Conservation (phyloP, 2,888 invertebrate genomes). For the Bibio marci region DNA sequence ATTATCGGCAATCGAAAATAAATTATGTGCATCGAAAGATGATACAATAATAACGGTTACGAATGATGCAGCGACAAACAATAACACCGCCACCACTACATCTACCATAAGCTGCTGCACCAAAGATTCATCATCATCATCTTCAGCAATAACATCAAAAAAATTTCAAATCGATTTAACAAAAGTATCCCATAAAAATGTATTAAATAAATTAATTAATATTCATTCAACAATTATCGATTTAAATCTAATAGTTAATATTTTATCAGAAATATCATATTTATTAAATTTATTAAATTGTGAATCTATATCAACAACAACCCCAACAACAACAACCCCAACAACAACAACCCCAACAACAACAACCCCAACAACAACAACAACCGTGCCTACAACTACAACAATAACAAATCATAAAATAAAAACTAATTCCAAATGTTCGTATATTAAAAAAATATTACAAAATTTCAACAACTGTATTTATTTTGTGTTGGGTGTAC, state of each 20-base stretch:
- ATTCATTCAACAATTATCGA: conserved; percentile 25
- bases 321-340: not conserved
- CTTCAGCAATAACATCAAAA: not conserved
- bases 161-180: conserved; percentile 13
- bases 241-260: conserved; percentile 23
- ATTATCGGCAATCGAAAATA: not conserved
- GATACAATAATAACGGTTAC: not conserved
- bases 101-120: no score
- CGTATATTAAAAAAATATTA: conserved; percentile 23
- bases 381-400: not conserved
- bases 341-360: not conserved
- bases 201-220: conserved; percentile 17
- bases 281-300: conserved; percentile 21
- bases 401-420: no score
- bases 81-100: no score
- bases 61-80: no score
- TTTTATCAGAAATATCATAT: conserved; percentile 24
- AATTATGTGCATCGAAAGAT: not conserved
- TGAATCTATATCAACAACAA: not conserved
- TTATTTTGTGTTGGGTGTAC: conserved; percentile 52
- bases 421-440: conserved; percentile 4
- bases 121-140: no score
- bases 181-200: conserved; percentile 13
- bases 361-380: not conserved
- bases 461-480: conserved; percentile 48